Base-by-base conservation (phyloP, 2,113 vertebrate species). In the Corythornis madagascariensis region DNA sequence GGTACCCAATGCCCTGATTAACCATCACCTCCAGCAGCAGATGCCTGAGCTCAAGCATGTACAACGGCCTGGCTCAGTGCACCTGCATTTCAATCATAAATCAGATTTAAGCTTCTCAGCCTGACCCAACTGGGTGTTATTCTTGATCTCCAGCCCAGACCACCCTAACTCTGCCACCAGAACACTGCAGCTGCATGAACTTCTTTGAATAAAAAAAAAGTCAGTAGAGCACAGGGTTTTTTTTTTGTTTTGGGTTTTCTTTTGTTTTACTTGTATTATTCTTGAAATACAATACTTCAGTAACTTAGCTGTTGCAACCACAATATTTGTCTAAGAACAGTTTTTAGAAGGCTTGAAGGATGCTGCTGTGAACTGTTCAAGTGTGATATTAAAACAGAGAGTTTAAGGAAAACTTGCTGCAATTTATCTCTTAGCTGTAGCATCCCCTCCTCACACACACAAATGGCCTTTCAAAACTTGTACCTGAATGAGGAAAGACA, bases 351-450 rank as follows among this genome's bases (percentile, higher is more conserved):
- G 48, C 43, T 89, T 94, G 92, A 95, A 89, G 82, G 85, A 92
- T 89, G 89, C 91, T 80, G 81, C 89, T 94, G 92, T 93, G 94
- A 96, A 96, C 82, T 77, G 84, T 48, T 96, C 89, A 89, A 96
- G 89, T 92, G 92, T 82, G 92, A 90, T 95, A 95, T 63, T 80
- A 86, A 90, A 96, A 89, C 67, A 87, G 42, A 35, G 53, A 91
- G 53, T 95, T 94, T 86, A 76, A 90, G 72, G 53, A 91, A 96
- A 90, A 77, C 71, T 94, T 78, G 57, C 66, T 89, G 67, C 80
- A 88, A 89, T 96, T 95, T 93, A 77, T 91, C 79, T 84, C 91
- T 93, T 77, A 88, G 47, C 18, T 48, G 73, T 70, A 88, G 80
- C 28, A 89, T 60, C 59, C 60, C 65, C 76, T 77, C 33, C 66